Evolutionary conservation across 2,797 vertebrate species (phyloP).

Genomic region (Enteromius argenteus): DNA sequence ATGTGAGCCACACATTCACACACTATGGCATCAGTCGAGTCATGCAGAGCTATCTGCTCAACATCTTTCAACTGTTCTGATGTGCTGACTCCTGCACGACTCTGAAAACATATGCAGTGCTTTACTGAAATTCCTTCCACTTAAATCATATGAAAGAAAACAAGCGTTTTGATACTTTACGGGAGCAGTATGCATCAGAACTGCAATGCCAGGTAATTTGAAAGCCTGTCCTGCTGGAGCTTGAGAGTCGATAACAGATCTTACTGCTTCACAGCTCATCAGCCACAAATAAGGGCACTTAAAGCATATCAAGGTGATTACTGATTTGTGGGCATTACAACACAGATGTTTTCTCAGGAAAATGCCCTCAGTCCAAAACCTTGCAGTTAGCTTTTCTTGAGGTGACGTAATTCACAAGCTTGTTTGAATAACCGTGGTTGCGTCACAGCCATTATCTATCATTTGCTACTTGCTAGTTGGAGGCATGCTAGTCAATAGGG

Average conservation of each 20-base stretch:
- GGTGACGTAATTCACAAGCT: not conserved
- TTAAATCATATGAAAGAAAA: not conserved
- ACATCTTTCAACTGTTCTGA: constrained; percentile 28
- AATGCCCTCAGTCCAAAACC: not conserved
- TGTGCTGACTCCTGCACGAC: not conserved
- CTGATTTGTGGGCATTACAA: not conserved
- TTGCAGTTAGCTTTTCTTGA: not conserved
- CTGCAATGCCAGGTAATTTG: not conserved
- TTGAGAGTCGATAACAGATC: constrained; percentile 13
- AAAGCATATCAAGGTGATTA: not conserved
- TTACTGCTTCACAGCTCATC: constrained; percentile 21
- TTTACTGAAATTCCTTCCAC: not conserved
- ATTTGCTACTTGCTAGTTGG: constrained; percentile 9
- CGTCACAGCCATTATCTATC: not conserved
- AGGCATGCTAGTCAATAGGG: not conserved
- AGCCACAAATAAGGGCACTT: not conserved
- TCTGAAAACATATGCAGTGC: not conserved
- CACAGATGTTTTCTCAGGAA: constrained; percentile 9
- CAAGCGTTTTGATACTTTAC: not conserved
- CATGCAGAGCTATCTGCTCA: constrained; percentile 7
- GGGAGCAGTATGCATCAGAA: not conserved
- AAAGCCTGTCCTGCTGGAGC: not conserved
- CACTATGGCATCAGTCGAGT: not conserved
- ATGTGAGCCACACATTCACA: constrained; percentile 2
- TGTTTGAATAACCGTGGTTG: not conserved